Conservation (phyloP, 2,888 invertebrate genomes). For the Caenorhabditis imperialis region DNA sequence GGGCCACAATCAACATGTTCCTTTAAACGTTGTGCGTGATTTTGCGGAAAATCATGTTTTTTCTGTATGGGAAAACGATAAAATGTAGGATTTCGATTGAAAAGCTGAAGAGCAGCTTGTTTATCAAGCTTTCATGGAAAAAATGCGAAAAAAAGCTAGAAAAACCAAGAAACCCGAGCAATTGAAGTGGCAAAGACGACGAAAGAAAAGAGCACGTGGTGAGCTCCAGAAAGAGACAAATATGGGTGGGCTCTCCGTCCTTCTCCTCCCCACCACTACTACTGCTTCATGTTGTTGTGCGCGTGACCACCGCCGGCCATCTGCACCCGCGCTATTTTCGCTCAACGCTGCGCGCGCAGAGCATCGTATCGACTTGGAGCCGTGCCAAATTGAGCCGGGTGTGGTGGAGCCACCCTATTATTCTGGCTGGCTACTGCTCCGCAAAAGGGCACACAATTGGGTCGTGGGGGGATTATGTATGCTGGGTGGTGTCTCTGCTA, state of each 20-base stretch:
- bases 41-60: too few species aligned
- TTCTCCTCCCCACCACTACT: too few species aligned
- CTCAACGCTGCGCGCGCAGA: too few species aligned
- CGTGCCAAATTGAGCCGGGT: slow-evolving; percentile 47
- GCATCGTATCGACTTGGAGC: slow-evolving; percentile 49
- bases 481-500: slow-evolving; percentile 3
- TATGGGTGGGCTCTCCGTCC: slow-evolving; percentile 25
- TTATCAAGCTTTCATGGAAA: too few species aligned
- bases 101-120: too few species aligned
- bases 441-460: slow-evolving; percentile 21
- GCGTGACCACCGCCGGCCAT: slow-evolving; percentile 44
- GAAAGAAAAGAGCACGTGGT: slow-evolving; percentile 14
- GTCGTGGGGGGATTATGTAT: slow-evolving; percentile 7
- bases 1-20: too few species aligned
- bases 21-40: too few species aligned
- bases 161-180: too few species aligned
- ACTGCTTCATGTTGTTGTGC: slow-evolving; percentile 42
- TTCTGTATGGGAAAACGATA: too few species aligned
- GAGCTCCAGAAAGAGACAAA: slow-evolving; percentile 12
- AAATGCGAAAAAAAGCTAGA: too few species aligned
- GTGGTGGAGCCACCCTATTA: slow-evolving; percentile 20
- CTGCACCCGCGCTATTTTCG: slow-evolving; percentile 50
- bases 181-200: too few species aligned
- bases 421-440: slow-evolving; percentile 34
- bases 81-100: too few species aligned